A percentile compares a stretch with the other conserved stretches of the same genome.
Conservation (phyloP, 2,888 invertebrate species). For the Baronia brevicornis region DNA sequence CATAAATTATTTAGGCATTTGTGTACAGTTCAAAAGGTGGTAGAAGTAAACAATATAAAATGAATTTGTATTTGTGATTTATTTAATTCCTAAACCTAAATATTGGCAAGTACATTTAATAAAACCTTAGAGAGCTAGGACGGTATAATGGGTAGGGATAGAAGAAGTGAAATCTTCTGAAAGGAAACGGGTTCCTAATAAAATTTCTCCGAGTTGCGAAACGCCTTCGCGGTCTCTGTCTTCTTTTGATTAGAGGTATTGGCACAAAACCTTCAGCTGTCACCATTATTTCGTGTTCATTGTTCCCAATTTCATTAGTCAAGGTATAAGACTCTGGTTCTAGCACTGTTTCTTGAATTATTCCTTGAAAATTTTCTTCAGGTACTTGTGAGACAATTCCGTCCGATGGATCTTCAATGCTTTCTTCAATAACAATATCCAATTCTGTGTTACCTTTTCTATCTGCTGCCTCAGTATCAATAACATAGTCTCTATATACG, state of each 20-base stretch:
- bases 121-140: constrained; percentile 60
- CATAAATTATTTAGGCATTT: constrained; percentile 37
- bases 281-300: constrained; percentile 54
- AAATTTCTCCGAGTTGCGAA: constrained; percentile 43
- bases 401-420: constrained; percentile 22
- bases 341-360: constrained; percentile 17
- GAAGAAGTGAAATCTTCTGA: constrained; percentile 34
- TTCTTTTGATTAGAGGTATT: constrained; percentile 38
- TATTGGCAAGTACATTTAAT: constrained; percentile 28
- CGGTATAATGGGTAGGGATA: constrained; percentile 47
- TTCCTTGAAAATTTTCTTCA: not conserved
- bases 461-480: constrained; percentile 17
- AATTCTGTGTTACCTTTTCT: constrained; percentile 28
- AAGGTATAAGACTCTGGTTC: constrained; percentile 25
- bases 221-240: constrained; percentile 32
- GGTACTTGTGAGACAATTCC: constrained; percentile 20
- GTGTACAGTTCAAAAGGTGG: constrained; percentile 39
- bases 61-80: constrained; percentile 11
- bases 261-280: constrained; percentile 57
- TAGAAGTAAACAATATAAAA: constrained; percentile 49
- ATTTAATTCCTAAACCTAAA: constrained; percentile 9
- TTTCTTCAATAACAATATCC: constrained; percentile 43
- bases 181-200: constrained; percentile 36
- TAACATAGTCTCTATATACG: constrained; percentile 20
- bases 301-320: constrained; percentile 31